These are phyloP conservation scores for Clamator glandarius DNA, from an alignment of 2,797 vertebrate genomes.

Conservation along the genomic window DNA sequence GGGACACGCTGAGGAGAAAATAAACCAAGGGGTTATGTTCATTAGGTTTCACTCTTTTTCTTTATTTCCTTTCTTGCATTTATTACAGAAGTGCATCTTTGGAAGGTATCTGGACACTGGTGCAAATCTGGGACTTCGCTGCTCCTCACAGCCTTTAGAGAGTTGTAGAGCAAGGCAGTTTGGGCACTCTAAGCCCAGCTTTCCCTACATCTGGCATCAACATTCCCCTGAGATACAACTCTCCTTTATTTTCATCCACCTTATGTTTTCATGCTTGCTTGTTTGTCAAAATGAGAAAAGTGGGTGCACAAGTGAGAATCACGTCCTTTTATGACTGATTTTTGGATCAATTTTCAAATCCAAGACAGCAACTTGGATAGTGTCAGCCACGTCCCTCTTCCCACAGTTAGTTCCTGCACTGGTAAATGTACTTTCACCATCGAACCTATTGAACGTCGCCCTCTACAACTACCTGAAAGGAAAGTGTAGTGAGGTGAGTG, in stretches of 20 bases:
- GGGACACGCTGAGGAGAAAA: not conserved
- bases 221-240: fast-evolving
- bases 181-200: not conserved
- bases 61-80: not conserved
- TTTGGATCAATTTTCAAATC: not conserved
- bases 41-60: not conserved
- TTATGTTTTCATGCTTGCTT: not conserved
- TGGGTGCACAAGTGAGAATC: not conserved
- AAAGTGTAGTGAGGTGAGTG: too few relatives aligned
- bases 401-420: not conserved
- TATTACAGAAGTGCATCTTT: not conserved
- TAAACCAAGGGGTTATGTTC: not conserved
- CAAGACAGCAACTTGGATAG: not conserved
- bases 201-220: too few relatives aligned
- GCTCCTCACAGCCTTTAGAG: not conserved
- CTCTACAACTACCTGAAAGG: too few relatives aligned
- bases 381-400: not conserved
- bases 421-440: fast-evolving
- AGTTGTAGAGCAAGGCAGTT: not conserved
- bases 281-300: not conserved
- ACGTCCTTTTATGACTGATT: not conserved
- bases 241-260: not conserved
- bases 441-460: not conserved
- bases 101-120: not conserved
- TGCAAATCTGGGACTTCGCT: not conserved